A percentile compares a stretch with the other conserved stretches of the same genome.
These are phyloP conservation scores for Porphyrio hochstetteri DNA, from an alignment of 2,113 vertebrate genomes.

Conservation along the genomic window DNA sequence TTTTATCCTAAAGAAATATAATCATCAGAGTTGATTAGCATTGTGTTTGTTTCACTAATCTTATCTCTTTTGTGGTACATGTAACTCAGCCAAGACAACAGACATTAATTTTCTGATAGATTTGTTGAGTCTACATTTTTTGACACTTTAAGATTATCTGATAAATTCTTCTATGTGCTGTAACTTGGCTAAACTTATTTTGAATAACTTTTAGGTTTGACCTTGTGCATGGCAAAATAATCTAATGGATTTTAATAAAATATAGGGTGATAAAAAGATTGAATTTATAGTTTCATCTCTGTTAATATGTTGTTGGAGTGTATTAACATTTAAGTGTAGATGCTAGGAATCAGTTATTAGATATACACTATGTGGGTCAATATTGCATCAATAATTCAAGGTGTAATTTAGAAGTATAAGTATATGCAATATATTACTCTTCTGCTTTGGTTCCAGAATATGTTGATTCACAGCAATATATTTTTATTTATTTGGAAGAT, in stretches of 20 bases:
- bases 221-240: conserved; percentile 31
- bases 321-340: conserved; percentile 53
- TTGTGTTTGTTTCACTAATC: neutral
- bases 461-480: neutral
- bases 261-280: conserved; percentile 44
- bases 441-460: neutral
- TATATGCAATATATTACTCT: conserved; percentile 43
- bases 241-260: conserved; percentile 71
- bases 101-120: neutral
- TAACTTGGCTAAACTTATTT: conserved; percentile 3
- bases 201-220: conserved; percentile 23
- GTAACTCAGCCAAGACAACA: neutral
- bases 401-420: conserved; percentile 66
- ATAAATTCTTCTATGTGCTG: neutral
- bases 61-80: neutral
- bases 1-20: neutral
- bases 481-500: neutral
- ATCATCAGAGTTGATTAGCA: neutral
- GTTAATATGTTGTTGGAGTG: conserved; percentile 28
- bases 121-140: neutral
- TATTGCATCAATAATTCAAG: conserved; percentile 75
- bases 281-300: conserved; percentile 61
- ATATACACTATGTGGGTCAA: conserved; percentile 58
- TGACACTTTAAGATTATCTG: neutral
- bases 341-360: conserved; percentile 54